Evolutionary conservation across 2,113 vertebrate species (phyloP), one percentile per base, ranked within the genome.

Genomic region (Gymnorhina tibicen): DNA sequence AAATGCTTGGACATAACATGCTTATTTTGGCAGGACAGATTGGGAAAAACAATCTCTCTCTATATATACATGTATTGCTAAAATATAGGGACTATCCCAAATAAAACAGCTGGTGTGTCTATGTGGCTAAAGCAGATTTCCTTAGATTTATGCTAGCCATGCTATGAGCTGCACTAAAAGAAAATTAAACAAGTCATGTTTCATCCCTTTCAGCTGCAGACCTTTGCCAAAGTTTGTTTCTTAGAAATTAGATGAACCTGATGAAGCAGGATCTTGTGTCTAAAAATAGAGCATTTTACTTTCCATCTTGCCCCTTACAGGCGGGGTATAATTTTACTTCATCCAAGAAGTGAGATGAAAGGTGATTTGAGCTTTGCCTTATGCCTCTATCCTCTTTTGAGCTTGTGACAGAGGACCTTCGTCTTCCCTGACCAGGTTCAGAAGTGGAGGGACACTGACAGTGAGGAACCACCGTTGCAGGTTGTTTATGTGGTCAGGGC

Each of bases 271-370:
- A 92, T 85, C 80, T 64, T 64, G 30, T 41, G 10, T 53, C 91
- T 93, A 92, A 88, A 92, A 93, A 75, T 92, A 95, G 84, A 94
- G 8, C 46, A 39, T 93, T 96, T 96, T 87, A 41, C 84, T 87
- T 87, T 93, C 63, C 32, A 11, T 92, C 82, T 77, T 62, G 76
- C 84, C 88, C 76, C 73, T 82, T 4, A 5, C 39, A 72, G 82
- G 60, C 91, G 91, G 62, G 28, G 85, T 91, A 60, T 92, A 92
- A 66, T 79, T 91, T 76, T 87, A 91, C 73, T 44, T 91, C 66
- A 64, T 64, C 41, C 69, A 78, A 91, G 81, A 82, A 87, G 70
- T 49, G 75, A 94, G 77, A 78, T 85, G 66, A 92, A 95, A 91
- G 88, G 84, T 1, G 28, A 64, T 79, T 92, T 82, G 75, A 93